Evolutionary conservation across 1,140 invertebrate species (phyloP).

Genomic region (Drosophila sucinea): DNA sequence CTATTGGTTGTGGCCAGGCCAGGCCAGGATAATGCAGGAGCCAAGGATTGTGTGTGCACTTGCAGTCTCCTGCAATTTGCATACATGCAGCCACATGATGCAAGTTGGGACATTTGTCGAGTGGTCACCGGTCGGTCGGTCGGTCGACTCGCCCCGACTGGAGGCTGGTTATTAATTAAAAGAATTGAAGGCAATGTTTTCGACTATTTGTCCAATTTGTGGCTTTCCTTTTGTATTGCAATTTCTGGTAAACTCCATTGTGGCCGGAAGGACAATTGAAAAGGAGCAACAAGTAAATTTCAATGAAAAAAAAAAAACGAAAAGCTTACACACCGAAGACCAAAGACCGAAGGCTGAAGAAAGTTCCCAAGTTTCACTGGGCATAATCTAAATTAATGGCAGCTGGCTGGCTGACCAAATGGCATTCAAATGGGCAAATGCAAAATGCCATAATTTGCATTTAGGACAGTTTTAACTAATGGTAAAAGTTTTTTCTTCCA

Average conservation of each 20-base stretch:
- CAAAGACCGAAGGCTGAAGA: background rate
- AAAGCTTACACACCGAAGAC: background rate
- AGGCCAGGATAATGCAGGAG: slow-evolving; percentile 6
- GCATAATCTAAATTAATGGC: slow-evolving; percentile 62
- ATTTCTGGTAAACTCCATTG: background rate
- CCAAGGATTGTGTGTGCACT: background rate
- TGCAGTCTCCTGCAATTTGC: background rate
- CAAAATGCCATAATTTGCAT: slow-evolving; percentile 69
- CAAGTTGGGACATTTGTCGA: background rate
- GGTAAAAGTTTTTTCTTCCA: slow-evolving; percentile 64
- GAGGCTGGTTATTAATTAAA: slow-evolving; percentile 16
- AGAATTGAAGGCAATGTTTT: background rate
- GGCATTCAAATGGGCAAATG: slow-evolving; percentile 60
- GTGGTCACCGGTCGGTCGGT: background rate
- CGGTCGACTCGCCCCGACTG: no score
- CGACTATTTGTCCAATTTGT: slow-evolving; percentile 6
- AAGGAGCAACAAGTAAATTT: slow-evolving; percentile 34
- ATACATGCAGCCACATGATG: background rate
- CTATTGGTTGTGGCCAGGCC: background rate
- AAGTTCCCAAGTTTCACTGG: slow-evolving; percentile 5
- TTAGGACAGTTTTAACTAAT: slow-evolving; percentile 56
- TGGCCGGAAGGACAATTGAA: slow-evolving; percentile 12
- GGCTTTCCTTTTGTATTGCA: slow-evolving; percentile 4
- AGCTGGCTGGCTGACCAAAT: slow-evolving; percentile 24
- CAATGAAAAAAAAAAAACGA: background rate